phyloP scores from a whole-genome alignment of 2,888 invertebrate genomes.

The Melieria crassipennis region DNA sequence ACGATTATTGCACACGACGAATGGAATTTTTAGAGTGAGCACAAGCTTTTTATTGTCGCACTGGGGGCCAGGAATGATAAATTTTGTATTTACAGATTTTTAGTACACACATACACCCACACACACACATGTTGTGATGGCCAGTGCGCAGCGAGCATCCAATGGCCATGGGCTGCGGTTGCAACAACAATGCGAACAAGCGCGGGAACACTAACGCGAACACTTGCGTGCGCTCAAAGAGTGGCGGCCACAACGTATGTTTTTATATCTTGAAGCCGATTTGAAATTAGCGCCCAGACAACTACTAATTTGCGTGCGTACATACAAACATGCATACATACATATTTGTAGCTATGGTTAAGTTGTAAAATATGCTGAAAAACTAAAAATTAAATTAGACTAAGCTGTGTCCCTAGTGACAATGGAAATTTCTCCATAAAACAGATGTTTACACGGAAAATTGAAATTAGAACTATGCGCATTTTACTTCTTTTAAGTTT shows the following conservation, averaged over 20 bases:
- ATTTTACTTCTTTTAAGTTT: no score
- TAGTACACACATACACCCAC: conserved; percentile 6
- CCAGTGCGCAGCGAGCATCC: neutral
- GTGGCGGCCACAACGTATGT: conserved; percentile 22
- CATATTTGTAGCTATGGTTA: conserved; percentile 33
- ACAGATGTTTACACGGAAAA: conserved; percentile 19
- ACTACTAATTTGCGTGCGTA: conserved; percentile 9
- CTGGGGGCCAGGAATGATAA: neutral
- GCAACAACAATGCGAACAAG: conserved; percentile 1
- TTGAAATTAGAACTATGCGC: neutral
- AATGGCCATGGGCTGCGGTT: conserved; percentile 24
- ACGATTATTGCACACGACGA: conserved; percentile 51
- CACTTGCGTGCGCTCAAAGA: conserved; percentile 20
- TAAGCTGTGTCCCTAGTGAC: no score
- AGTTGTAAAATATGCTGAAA: conserved; percentile 48
- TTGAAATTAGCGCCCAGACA: conserved; percentile 27
- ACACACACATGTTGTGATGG: conserved; percentile 24
- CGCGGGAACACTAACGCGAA: conserved; percentile 20
- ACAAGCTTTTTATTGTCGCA: neutral
- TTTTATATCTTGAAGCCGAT: conserved; percentile 30
- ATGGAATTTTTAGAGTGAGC: conserved; percentile 43
- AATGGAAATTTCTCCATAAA: neutral
- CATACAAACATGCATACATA: no score
- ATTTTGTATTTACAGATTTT: conserved; percentile 25
- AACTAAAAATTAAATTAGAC: conserved; percentile 26